Evolutionary conservation across 2,888 invertebrate genomes (phyloP).

Genomic region (Ctena decussata): DNA sequence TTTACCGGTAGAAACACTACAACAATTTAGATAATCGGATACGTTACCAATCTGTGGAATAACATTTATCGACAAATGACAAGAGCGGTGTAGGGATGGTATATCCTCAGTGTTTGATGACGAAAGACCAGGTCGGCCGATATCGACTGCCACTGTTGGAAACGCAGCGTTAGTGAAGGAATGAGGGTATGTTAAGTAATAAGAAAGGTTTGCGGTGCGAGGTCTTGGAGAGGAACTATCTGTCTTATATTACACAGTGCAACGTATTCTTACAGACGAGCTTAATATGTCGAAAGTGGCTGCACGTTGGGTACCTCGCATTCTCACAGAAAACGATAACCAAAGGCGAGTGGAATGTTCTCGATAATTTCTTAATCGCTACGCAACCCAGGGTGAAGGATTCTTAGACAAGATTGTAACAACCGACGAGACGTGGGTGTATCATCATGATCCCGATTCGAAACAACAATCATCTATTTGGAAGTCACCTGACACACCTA

Average conservation of each 20-base stretch:
- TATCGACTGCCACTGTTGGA: too few relatives aligned
- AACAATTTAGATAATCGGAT: background rate
- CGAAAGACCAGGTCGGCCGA: background rate
- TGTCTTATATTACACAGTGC: background rate
- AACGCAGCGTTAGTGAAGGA: too few relatives aligned
- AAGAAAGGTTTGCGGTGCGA: too few relatives aligned
- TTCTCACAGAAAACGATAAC: slow-evolving; percentile 23
- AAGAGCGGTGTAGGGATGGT: too few relatives aligned
- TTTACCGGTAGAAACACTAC: background rate
- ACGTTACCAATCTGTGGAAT: background rate
- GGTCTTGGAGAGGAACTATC: too few relatives aligned
- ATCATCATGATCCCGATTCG: slow-evolving; percentile 20
- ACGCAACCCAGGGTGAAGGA: background rate
- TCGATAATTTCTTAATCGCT: background rate
- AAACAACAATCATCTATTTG: slow-evolving; percentile 24
- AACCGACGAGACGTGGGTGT: slow-evolving; percentile 32
- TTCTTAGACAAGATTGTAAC: slow-evolving; percentile 25
- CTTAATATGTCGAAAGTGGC: slow-evolving; percentile 15
- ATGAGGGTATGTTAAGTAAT: too few relatives aligned
- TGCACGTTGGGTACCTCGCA: slow-evolving; percentile 23
- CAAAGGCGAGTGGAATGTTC: background rate
- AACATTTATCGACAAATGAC: background rate
- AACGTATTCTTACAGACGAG: slow-evolving; percentile 4
- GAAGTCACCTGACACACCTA: slow-evolving; percentile 8
- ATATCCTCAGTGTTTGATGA: background rate